phyloP scores from a whole-genome alignment of 2,797 vertebrate species.

The Toxotes lorentzi region DNA sequence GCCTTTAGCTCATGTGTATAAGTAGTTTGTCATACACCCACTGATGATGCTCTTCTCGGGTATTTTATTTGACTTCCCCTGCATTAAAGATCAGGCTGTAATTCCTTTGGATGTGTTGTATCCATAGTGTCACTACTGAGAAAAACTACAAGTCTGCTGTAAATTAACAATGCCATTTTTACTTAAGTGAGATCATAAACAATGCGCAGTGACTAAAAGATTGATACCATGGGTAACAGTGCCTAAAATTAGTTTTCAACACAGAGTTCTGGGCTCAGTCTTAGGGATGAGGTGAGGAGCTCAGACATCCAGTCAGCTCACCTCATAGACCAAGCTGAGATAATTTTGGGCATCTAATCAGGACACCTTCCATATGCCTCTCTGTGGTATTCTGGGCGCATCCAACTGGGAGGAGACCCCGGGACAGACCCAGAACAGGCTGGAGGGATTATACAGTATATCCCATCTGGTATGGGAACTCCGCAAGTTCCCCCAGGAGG shows the following conservation, averaged over 20 bases:
- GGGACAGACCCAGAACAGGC: conserved; percentile 33
- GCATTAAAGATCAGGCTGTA: not conserved
- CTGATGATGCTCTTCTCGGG: conserved; percentile 25
- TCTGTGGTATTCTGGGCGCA: conserved; percentile 33
- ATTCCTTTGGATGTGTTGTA: not conserved
- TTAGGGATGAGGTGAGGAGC: not conserved
- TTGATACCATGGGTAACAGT: not conserved
- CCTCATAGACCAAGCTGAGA: conserved; percentile 27
- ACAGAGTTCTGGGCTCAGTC: not conserved
- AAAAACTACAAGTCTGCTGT: not conserved
- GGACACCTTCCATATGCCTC: conserved; percentile 31
- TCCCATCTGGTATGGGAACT: conserved; percentile 38
- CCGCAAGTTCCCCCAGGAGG: conserved; percentile 25
- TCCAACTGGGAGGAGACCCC: conserved; percentile 23
- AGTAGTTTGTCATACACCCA: conserved; percentile 34
- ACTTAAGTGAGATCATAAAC: not conserved
- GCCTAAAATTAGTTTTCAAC: not conserved
- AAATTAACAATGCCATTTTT: not conserved
- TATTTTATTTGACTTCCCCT: conserved; percentile 22
- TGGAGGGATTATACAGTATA: conserved; percentile 33
- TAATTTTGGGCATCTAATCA: conserved; percentile 33
- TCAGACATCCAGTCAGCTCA: conserved; percentile 9
- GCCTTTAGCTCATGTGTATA: conserved; percentile 32
- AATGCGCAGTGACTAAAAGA: conserved; percentile 5
- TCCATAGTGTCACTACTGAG: not conserved